phyloP scores from a whole-genome alignment of 2,113 vertebrate genomes.

The Atlantisia rogersi region DNA sequence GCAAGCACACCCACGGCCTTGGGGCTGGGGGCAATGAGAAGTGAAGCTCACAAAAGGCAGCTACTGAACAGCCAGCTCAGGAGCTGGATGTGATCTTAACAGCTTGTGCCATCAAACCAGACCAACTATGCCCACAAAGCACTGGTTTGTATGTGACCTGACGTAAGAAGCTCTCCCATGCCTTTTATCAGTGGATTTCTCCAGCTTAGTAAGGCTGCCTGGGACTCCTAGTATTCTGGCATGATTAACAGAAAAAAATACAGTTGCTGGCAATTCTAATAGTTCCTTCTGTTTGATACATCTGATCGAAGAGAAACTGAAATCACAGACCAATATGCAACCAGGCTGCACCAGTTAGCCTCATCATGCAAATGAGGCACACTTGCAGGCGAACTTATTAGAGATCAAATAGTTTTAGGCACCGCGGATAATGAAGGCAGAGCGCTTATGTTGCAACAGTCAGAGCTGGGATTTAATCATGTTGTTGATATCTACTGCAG shows the following conservation, averaged over 20 bases:
- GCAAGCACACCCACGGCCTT: not conserved
- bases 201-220: not conserved
- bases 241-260: conserved; percentile 36
- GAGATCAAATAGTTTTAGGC: conserved; percentile 71
- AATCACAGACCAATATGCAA: conserved; percentile 61
- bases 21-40: not conserved
- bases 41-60: not conserved
- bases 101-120: not conserved
- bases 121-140: not conserved
- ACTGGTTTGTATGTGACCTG: not conserved
- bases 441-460: conserved; percentile 44
- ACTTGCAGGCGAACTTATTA: conserved; percentile 66
- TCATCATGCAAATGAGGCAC: conserved; percentile 63
- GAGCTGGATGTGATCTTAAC: not conserved
- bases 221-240: not conserved
- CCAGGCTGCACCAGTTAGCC: conserved; percentile 64
- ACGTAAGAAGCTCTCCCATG: not conserved
- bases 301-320: conserved; percentile 47
- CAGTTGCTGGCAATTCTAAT: conserved; percentile 39
- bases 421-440: conserved; percentile 51
- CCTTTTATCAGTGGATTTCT: not conserved
- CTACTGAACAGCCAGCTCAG: not conserved
- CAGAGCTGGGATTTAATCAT: conserved; percentile 63
- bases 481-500: conserved; percentile 57
- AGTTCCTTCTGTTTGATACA: conserved; percentile 43